A percentile compares a stretch with the other conserved stretches of the same genome.
These are phyloP conservation scores for Apamea monoglypha DNA, from an alignment of 2,888 invertebrate genomes.

Conservation along the genomic window DNA sequence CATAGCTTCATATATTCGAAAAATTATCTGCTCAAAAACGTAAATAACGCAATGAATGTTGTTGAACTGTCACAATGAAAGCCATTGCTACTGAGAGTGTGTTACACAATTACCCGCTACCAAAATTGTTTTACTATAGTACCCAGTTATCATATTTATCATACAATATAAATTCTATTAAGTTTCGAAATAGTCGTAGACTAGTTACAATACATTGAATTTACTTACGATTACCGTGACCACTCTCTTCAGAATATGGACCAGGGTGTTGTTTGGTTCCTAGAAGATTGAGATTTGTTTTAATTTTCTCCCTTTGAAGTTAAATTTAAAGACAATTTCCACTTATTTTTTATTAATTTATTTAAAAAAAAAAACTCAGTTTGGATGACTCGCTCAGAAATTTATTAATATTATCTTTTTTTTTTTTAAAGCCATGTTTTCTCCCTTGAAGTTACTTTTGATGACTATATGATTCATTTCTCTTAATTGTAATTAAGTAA, in stretches of 20 bases:
- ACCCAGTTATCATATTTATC: background rate
- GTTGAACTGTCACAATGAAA: too few species aligned
- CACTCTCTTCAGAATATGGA: background rate
- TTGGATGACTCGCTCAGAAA: background rate
- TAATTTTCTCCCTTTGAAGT: background rate
- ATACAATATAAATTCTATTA: background rate
- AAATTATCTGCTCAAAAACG: too few species aligned
- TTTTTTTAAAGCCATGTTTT: background rate
- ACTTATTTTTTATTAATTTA: background rate
- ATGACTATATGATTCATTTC: background rate
- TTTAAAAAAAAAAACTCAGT: background rate
- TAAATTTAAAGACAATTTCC: background rate
- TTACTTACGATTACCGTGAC: slow-evolving; percentile 19
- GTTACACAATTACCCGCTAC: too few species aligned
- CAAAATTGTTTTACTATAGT: background rate
- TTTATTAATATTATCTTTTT: background rate
- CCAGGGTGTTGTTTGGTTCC: background rate
- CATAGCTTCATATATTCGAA: too few species aligned
- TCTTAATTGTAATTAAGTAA: background rate
- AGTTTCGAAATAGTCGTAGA: background rate
- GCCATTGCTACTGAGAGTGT: too few species aligned
- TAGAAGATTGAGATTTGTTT: background rate
- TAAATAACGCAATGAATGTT: too few species aligned
- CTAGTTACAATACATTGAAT: background rate
- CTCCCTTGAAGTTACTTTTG: background rate